Evolutionary conservation across 2,113 vertebrate species (phyloP), one percentile per base, ranked within the genome.

Genomic region (Petromus typicus): DNA sequence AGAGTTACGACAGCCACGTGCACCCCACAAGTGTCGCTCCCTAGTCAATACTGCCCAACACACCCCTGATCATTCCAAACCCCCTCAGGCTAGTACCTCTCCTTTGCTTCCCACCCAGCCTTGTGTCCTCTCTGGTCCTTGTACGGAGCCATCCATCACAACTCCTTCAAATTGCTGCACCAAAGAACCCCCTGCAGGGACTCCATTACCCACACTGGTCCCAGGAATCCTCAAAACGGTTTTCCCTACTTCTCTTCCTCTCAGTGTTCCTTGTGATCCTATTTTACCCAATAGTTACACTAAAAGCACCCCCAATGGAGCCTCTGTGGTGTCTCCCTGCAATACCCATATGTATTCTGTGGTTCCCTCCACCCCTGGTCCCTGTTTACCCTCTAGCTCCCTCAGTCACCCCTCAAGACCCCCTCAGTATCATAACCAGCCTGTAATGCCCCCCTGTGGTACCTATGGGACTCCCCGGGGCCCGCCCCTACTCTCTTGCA

Each of bases 311-410:
- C 63, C 93, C 14, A 79, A 30, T 1, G 63, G 66, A 14, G 23
- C 73, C 12, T 12, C 67, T 5, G 17, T 79, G 30, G 78, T 61
- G 22, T 11, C 92, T 6, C 88, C 92, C 10, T 96, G 96, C 73
- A 90, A 40, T 90, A 96, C 89, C 57, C 94, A 92, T 92, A 22
- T 90, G 45, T 97, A 88, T 69, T 95, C 96, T 63, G 51, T 97
- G 79, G 51, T 93, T 82, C 56, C 96, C 1, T 12, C 95, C 1
- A 89, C 66, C 13, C 37, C 79, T 4, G 3, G 59, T 89, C 75
- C 86, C 13, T 86, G 73, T 75, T 75, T 81, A 71, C 43, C 59
- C 34, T 83, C 83, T 94, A 57, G 57, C 71, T 89, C 91, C 85
- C 80, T 76, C 43, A 89, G 0, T 87, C 88, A 61, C 25, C 56